Conservation (phyloP, 2,888 invertebrate genomes). For the Phengaris alcon region DNA sequence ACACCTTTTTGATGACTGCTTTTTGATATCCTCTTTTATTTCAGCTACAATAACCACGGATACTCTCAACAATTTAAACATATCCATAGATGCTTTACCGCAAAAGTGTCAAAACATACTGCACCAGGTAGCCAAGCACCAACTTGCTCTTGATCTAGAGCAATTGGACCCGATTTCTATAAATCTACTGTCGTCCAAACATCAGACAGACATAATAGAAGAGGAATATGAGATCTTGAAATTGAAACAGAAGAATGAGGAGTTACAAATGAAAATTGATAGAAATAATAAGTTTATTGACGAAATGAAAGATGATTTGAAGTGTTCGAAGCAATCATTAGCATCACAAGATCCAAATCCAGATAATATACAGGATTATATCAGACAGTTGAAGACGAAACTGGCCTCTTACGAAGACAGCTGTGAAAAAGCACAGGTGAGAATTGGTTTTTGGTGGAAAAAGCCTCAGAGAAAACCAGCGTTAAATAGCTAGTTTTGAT, state of each 20-base stretch:
- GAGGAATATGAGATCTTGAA: slow-evolving; percentile 64
- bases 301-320: slow-evolving; percentile 55
- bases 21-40: not conserved
- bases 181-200: slow-evolving; percentile 51
- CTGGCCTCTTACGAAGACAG: slow-evolving; percentile 64
- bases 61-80: slow-evolving; percentile 54
- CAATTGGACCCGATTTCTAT: slow-evolving; percentile 57
- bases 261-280: slow-evolving; percentile 59
- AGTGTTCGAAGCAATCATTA: slow-evolving; percentile 52
- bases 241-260: slow-evolving; percentile 58
- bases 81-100: slow-evolving; percentile 58
- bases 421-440: slow-evolving; percentile 62
- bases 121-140: slow-evolving; percentile 46
- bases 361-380: slow-evolving; percentile 58
- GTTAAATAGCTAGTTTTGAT: too few species aligned
- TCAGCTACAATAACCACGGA: slow-evolving; percentile 55
- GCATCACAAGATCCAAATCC: slow-evolving; percentile 54
- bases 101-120: slow-evolving; percentile 59
- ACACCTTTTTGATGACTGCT: too few species aligned
- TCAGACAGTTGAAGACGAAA: slow-evolving; percentile 63
- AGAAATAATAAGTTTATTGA: slow-evolving; percentile 59
- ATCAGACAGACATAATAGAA: slow-evolving; percentile 50
- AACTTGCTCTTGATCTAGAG: slow-evolving; percentile 46
- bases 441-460: not conserved
- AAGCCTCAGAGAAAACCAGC: too few species aligned